A percentile compares a stretch with the other conserved stretches of the same genome.
phyloP scores from a whole-genome alignment of 2,888 invertebrate genomes.

The Lobophora halterata region DNA sequence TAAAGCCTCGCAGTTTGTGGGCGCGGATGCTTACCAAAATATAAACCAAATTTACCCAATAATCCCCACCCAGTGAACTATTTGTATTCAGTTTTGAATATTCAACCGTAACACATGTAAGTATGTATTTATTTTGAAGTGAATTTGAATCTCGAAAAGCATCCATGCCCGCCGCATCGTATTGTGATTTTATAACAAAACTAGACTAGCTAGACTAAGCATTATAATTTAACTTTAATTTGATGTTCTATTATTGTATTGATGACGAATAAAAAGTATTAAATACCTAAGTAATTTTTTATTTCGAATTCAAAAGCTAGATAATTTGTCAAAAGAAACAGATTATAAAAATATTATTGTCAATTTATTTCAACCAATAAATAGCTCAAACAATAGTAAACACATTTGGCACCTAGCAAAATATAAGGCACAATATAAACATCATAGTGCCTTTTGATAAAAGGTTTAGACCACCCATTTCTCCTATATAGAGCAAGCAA shows the following conservation, averaged over 20 bases:
- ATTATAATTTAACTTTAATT: slow-evolving; percentile 65
- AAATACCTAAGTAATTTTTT: slow-evolving; percentile 25
- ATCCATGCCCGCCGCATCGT: slow-evolving; percentile 57
- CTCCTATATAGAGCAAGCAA: too few species aligned
- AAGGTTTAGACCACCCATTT: too few species aligned
- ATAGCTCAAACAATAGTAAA: slow-evolving; percentile 23
- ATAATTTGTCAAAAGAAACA: slow-evolving; percentile 4
- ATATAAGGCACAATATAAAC: slow-evolving; percentile 21
- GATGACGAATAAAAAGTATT: slow-evolving; percentile 54
- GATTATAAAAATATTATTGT: slow-evolving; percentile 26
- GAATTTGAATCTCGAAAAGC: slow-evolving; percentile 20
- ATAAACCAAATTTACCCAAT: too few species aligned
- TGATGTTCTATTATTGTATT: slow-evolving; percentile 53
- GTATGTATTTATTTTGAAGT: neutral
- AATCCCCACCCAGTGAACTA: too few species aligned
- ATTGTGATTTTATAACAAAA: slow-evolving; percentile 69
- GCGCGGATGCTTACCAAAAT: slow-evolving; percentile 46
- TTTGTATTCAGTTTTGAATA: too few species aligned
- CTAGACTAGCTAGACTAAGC: slow-evolving; percentile 51
- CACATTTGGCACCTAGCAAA: slow-evolving; percentile 38
- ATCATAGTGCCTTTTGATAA: slow-evolving; percentile 1
- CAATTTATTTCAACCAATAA: slow-evolving; percentile 33
- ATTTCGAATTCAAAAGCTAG: neutral
- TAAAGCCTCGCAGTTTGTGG: slow-evolving; percentile 61
- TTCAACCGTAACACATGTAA: too few species aligned